phyloP scores from a whole-genome alignment of 1,140 invertebrate species.

The Drosophila lacteicornis region DNA sequence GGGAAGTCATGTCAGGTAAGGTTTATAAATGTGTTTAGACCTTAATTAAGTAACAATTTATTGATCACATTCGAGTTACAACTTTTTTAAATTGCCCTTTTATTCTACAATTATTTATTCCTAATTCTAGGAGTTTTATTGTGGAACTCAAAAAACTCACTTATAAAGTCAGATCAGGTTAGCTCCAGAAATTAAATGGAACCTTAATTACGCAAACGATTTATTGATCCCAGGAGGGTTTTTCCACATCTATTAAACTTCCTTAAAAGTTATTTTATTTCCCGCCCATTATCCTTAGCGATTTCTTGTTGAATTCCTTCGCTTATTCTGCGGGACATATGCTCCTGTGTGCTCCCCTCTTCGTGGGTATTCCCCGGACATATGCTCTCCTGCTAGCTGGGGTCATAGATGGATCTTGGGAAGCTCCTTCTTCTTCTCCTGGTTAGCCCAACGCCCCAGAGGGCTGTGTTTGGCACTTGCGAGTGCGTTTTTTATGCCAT shows the following conservation, averaged over 20 bases:
- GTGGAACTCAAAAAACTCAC: neutral
- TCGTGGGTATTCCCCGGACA: constrained; percentile 19
- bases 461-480: constrained; percentile 62
- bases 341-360: neutral
- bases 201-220: constrained; percentile 35
- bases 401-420: constrained; percentile 8
- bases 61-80: neutral
- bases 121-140: neutral
- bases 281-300: constrained; percentile 20
- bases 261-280: constrained; percentile 19
- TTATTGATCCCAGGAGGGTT: constrained; percentile 26
- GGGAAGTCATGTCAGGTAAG: neutral
- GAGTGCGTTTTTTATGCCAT: constrained; percentile 78
- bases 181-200: neutral
- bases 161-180: neutral
- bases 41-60: neutral
- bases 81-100: neutral
- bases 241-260: constrained; percentile 1
- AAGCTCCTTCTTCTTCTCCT: neutral
- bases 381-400: constrained; percentile 18
- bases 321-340: constrained; percentile 24
- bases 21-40: neutral
- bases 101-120: neutral
- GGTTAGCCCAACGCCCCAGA: neutral
- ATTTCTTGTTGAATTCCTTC: constrained; percentile 19